phyloP scores from a whole-genome alignment of 23 tunicate species.

The Halocynthia aurantium region DNA sequence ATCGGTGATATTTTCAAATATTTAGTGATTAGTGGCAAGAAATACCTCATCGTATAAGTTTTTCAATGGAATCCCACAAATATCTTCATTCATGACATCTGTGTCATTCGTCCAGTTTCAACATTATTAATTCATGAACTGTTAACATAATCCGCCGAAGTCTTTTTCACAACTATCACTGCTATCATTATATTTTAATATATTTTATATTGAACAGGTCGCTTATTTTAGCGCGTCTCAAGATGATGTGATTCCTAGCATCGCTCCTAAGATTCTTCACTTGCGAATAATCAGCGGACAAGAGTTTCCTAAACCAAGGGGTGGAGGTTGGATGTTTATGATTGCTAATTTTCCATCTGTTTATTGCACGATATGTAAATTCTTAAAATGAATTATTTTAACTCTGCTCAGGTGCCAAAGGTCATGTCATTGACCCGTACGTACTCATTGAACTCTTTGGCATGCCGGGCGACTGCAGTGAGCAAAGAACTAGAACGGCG shows the following conservation, averaged over 20 bases:
- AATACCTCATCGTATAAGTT: too few species aligned
- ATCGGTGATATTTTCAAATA: too few species aligned
- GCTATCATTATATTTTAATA: neutral
- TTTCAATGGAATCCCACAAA: too few species aligned
- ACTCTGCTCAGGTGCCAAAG: constrained; percentile 69
- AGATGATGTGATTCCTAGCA: constrained; percentile 59
- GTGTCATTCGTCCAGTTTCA: too few species aligned
- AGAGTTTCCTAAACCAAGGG: constrained; percentile 92
- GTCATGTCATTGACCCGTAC: constrained; percentile 97
- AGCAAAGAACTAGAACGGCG: constrained; percentile 89
- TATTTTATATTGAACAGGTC: constrained; percentile 23
- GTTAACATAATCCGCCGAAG: too few species aligned
- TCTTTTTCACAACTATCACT: too few species aligned
- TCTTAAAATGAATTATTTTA: neutral
- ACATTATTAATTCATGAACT: too few species aligned
- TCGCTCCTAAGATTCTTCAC: constrained; percentile 70
- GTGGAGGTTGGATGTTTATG: constrained; percentile 52
- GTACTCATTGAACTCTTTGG: constrained; percentile 97
- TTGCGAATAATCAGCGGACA: constrained; percentile 94
- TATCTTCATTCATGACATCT: too few species aligned
- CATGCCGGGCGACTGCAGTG: constrained; percentile 88
- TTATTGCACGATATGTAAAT: too few species aligned
- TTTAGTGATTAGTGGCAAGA: too few species aligned
- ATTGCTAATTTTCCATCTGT: too few species aligned
- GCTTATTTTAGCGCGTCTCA: constrained; percentile 60